Percentiles rank a stretch among this genome's conserved stretches.
These are phyloP conservation scores for Eupithecia subumbrata DNA, from an alignment of 2,888 invertebrate species.

Conservation along the genomic window DNA sequence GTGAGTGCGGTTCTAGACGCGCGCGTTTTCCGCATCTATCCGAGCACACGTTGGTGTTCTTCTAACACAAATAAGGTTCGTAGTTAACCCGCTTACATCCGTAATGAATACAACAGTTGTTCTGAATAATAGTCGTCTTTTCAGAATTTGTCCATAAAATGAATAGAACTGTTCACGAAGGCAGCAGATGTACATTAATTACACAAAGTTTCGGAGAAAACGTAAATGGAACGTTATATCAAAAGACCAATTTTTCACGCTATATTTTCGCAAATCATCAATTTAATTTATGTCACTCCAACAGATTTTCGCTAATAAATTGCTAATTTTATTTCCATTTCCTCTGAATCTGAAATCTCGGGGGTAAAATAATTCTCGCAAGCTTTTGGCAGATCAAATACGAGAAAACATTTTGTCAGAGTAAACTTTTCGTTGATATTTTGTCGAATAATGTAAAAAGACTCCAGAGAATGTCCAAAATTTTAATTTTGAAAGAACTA, in stretches of 20 bases:
- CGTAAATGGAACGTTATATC: not conserved
- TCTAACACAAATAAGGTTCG: too few species aligned
- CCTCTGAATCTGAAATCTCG: not conserved
- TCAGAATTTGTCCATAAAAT: constrained; percentile 1
- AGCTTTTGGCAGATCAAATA: not conserved
- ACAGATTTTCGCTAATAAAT: constrained; percentile 26
- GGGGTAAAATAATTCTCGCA: not conserved
- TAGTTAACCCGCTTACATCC: too few species aligned
- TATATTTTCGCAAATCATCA: constrained; percentile 27
- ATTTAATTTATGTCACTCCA: constrained; percentile 17
- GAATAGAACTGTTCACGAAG: not conserved
- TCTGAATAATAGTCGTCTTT: not conserved
- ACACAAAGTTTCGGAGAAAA: not conserved
- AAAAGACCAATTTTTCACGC: constrained; percentile 25
- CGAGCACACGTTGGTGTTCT: too few species aligned
- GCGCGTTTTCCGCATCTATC: too few species aligned
- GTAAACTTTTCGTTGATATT: not conserved
- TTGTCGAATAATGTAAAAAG: not conserved
- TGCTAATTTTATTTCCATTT: constrained; percentile 18
- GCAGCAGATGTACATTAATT: constrained; percentile 12
- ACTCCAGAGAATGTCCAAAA: not conserved
- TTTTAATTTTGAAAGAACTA: not conserved
- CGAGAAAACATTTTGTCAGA: not conserved
- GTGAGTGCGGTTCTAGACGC: too few species aligned
- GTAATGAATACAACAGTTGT: too few species aligned